A percentile compares a stretch with the other conserved stretches of the same genome.
These are phyloP conservation scores for Proisotoma minuta DNA, from an alignment of 2,888 invertebrate species.

Conservation along the genomic window DNA sequence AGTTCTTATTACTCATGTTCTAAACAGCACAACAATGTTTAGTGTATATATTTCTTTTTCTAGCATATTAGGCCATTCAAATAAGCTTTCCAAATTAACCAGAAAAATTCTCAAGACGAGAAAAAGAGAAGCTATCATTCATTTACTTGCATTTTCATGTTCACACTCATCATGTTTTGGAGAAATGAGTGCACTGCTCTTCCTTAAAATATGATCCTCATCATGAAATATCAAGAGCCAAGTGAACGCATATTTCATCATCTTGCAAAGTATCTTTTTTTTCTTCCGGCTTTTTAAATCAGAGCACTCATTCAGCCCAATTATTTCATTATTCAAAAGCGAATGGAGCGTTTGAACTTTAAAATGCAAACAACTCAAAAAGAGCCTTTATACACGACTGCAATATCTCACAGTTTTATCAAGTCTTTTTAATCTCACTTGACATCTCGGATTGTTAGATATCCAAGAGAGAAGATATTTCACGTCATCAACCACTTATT, in stretches of 20 bases:
- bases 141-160: too few relatives aligned
- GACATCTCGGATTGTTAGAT: too few relatives aligned
- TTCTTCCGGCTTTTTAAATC: conserved; percentile 10
- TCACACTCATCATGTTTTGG: conserved; percentile 10
- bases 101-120: conserved; percentile 25
- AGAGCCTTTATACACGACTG: not conserved
- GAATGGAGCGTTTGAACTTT: too few relatives aligned
- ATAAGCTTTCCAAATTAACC: conserved; percentile 35
- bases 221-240: conserved; percentile 14
- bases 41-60: too few relatives aligned
- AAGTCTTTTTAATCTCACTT: not conserved
- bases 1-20: not conserved
- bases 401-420: not conserved
- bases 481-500: too few relatives aligned
- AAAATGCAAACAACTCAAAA: not conserved
- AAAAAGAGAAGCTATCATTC: conserved; percentile 33
- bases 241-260: conserved; percentile 14
- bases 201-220: conserved; percentile 7
- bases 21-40: not conserved
- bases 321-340: not conserved
- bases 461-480: too few relatives aligned
- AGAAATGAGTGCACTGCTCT: conserved; percentile 1
- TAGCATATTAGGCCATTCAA: not conserved
- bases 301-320: not conserved
- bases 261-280: not conserved